These are phyloP conservation scores for Cloeon dipterum DNA, from an alignment of 2,888 invertebrate genomes.

Conservation along the genomic window DNA sequence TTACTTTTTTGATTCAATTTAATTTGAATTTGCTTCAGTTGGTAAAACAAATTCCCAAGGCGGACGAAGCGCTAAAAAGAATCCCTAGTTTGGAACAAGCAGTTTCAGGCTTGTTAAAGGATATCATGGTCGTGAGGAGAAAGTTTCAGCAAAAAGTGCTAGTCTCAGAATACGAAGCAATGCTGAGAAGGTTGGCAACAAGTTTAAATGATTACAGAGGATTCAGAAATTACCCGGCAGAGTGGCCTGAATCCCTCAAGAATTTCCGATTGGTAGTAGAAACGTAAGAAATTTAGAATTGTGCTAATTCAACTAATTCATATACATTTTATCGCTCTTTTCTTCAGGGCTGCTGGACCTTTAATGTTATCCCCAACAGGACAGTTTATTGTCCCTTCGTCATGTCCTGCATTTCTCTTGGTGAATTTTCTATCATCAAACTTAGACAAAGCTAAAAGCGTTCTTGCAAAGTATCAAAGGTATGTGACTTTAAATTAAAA, in stretches of 20 bases:
- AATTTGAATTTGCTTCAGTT: conserved; percentile 28
- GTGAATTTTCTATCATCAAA: conserved; percentile 62
- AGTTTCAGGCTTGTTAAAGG: conserved; percentile 56
- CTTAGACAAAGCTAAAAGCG: conserved; percentile 45
- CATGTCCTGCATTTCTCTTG: conserved; percentile 68
- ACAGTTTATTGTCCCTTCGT: conserved; percentile 78
- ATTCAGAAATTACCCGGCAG: conserved; percentile 35
- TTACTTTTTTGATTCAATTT: background rate
- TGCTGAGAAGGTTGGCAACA: conserved; percentile 63
- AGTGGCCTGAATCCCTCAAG: conserved; percentile 47
- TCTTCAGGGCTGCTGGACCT: conserved; percentile 69
- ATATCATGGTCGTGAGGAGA: conserved; percentile 64
- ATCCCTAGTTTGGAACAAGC: conserved; percentile 69
- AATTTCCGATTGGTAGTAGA: conserved; percentile 70
- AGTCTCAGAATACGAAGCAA: conserved; percentile 63
- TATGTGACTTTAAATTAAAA: conserved; percentile 19
- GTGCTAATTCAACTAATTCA: too few species aligned
- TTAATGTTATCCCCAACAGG: conserved; percentile 84
- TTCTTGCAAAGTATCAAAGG: conserved; percentile 52
- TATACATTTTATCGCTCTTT: background rate
- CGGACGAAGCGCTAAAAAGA: conserved; percentile 44
- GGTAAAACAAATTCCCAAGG: conserved; percentile 43
- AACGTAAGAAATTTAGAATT: conserved; percentile 47
- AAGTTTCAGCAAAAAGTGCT: conserved; percentile 83
- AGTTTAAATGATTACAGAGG: conserved; percentile 56